Conservation (phyloP, 2,888 invertebrate genomes). For the Drosophila antonietae region DNA sequence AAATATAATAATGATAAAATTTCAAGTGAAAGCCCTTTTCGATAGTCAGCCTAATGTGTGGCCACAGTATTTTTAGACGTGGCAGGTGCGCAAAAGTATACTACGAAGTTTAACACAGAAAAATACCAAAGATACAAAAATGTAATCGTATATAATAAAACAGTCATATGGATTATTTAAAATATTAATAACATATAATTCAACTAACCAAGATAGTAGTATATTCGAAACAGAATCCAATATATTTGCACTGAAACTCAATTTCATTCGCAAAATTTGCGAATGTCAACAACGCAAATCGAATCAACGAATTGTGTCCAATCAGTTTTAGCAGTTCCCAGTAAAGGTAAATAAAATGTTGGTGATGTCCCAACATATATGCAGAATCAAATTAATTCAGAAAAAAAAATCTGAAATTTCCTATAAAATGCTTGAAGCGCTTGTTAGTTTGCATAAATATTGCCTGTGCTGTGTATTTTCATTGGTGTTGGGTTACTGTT, state of each 20-base stretch:
- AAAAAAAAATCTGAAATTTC: constrained; percentile 24
- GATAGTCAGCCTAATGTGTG: constrained; percentile 28
- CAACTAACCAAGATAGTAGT: background rate
- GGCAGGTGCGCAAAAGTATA: constrained; percentile 8
- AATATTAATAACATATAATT: background rate
- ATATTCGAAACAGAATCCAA: background rate
- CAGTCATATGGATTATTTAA: background rate
- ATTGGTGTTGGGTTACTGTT: constrained; percentile 9
- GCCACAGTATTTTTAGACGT: constrained; percentile 9
- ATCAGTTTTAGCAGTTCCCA: constrained; percentile 8
- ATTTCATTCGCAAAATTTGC: background rate
- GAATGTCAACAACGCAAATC: constrained; percentile 13
- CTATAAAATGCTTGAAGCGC: constrained; percentile 60
- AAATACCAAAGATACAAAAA: background rate
- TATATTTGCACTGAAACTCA: background rate
- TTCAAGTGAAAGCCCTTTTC: background rate
- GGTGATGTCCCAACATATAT: constrained; percentile 27
- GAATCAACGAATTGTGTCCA: constrained; percentile 8
- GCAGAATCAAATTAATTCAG: constrained; percentile 23
- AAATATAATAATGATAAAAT: too few species aligned
- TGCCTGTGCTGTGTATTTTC: constrained; percentile 16
- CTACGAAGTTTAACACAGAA: background rate
- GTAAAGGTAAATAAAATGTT: constrained; percentile 21
- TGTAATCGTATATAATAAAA: background rate
- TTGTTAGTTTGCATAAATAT: constrained; percentile 71